Conservation (phyloP, 2,888 invertebrate species). For the Agonopterix alstromeriana region DNA sequence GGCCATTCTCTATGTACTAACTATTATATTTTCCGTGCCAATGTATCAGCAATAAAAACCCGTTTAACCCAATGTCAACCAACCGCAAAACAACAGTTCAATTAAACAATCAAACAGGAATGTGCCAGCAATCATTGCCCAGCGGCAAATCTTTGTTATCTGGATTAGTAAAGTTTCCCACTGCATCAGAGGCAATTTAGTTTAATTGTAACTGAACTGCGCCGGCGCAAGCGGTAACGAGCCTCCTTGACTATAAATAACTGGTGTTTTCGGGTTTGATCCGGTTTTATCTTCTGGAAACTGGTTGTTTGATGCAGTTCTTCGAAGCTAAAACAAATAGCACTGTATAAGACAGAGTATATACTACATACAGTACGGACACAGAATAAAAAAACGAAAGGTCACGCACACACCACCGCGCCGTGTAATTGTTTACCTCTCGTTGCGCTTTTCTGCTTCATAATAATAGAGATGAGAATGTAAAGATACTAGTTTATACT, state of each 20-base stretch:
- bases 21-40: background rate
- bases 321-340: background rate
- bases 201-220: conserved; percentile 26
- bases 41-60: background rate
- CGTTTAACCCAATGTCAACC: background rate
- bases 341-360: background rate
- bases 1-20: background rate
- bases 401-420: too few species aligned
- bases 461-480: too few species aligned
- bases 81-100: background rate
- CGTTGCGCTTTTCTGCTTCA: too few species aligned
- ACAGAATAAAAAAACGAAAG: too few species aligned
- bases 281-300: background rate
- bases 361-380: background rate
- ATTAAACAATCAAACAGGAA: background rate
- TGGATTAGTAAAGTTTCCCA: background rate
- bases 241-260: background rate
- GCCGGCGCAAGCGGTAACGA: conserved; percentile 5
- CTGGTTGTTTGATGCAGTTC: background rate
- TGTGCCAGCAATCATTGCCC: too few species aligned
- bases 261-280: background rate
- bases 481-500: too few species aligned
- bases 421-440: too few species aligned
- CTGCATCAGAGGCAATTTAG: conserved; percentile 34
- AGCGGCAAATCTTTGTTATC: background rate